Base-by-base conservation (phyloP, 2,113 vertebrate genomes). In the Caranx ignobilis region DNA sequence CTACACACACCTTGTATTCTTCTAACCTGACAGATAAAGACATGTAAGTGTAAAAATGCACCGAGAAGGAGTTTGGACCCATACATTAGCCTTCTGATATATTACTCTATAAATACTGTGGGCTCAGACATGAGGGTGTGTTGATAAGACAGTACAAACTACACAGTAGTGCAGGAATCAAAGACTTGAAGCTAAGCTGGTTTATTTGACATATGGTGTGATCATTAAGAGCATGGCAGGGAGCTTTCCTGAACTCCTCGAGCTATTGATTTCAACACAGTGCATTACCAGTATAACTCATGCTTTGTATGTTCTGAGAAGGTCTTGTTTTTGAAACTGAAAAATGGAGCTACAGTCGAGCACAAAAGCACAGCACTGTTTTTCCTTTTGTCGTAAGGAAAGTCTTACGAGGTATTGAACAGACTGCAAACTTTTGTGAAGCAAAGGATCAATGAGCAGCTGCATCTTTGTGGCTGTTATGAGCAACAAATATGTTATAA, bases 1-100 rank as follows among this genome's bases (percentile, higher is more conserved):
- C 16, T 21, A 31, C 16, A 75, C 76, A 78, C 88, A 71, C 74
- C 69, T 66, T 35, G 54, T 35, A 39, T 79, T 50, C 13, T 79
- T 74, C 81, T 15, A 54, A 31, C 77, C 64, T 11, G 0, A 2
- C 26, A 60, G 15, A 31, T 45, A 34, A 37, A 71, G 9, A 48
- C n/a, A 6, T 16, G 39, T 59, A 19, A n/a, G 16, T 75, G 57
- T 77, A 54, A 47, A 57, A 35, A 16, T 62, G 34, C 39, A 13
- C 26, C n/a, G n/a, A 52, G 5, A 35, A 0, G 26, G 47, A 68
- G 39, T 73, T 60, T 37, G 52, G 15, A 76, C 37, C 48, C 7
- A 26, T 18, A 41, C 5, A 48, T 35, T 37, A 34, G 8, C 43
- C 16, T 69, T n/a, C 5, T 54, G 18, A 57, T 79, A 37, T 35